phyloP scores from a whole-genome alignment of 2,113 vertebrate species.

The human region GRCh38 chr3:159839501-159840000 shows the following conservation, averaged over 20 bases:
- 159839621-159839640: background rate
- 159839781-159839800: conserved; percentile 81
- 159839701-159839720: conserved; percentile 42
- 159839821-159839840: conserved; percentile 84
- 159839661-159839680: background rate
- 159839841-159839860: conserved; percentile 78
- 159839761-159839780: conserved; percentile 64
- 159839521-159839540: background rate
- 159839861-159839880: conserved; percentile 80
- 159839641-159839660: background rate
- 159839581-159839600: conserved; percentile 8
- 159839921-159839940: conserved; percentile 72
- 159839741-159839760: conserved; percentile 16
- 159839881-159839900: conserved; percentile 86
- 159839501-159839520: conserved; percentile 31
- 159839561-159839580: background rate
- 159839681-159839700: background rate
- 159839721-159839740: conserved; percentile 48
- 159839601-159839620: conserved; percentile 8
- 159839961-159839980: conserved; percentile 82
- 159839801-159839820: conserved; percentile 82
- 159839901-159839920: conserved; percentile 81
- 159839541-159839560: background rate
- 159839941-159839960: conserved; percentile 67
- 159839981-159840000: conserved; percentile 81